Percentiles rank a stretch among this genome's conserved stretches.
Conservation (phyloP, 1,140 invertebrate species). For the Orchestia grillus region DNA sequence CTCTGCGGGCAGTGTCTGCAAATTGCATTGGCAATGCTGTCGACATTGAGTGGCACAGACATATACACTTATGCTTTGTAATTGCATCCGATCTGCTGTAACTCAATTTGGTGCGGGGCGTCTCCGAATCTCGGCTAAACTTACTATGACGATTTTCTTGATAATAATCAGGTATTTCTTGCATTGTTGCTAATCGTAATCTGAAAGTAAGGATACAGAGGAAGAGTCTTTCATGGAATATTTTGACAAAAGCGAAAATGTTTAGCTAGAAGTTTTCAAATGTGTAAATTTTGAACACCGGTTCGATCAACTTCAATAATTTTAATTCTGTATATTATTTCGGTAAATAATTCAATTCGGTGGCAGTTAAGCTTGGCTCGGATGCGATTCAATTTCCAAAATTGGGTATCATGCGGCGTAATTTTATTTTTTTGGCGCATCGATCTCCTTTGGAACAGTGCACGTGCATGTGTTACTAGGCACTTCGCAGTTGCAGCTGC, state of each 20-base stretch:
- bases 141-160: background rate
- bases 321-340: no score
- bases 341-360: no score
- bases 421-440: background rate
- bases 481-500: background rate
- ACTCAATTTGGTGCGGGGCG: background rate
- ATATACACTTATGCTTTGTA: background rate
- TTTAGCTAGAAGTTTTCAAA: background rate
- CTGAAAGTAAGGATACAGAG: no score
- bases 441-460: background rate
- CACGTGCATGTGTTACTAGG: background rate
- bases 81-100: background rate
- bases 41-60: background rate
- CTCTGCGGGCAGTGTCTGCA: background rate
- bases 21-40: background rate
- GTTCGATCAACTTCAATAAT: background rate
- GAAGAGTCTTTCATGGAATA: background rate
- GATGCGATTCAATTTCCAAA: background rate
- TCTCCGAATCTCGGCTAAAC: background rate
- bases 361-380: background rate
- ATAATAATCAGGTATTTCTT: background rate
- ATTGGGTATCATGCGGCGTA: background rate
- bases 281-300: background rate
- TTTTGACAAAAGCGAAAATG: background rate
- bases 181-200: background rate